Conservation (phyloP, 1,140 invertebrate genomes). For the Triops cancriformis region DNA sequence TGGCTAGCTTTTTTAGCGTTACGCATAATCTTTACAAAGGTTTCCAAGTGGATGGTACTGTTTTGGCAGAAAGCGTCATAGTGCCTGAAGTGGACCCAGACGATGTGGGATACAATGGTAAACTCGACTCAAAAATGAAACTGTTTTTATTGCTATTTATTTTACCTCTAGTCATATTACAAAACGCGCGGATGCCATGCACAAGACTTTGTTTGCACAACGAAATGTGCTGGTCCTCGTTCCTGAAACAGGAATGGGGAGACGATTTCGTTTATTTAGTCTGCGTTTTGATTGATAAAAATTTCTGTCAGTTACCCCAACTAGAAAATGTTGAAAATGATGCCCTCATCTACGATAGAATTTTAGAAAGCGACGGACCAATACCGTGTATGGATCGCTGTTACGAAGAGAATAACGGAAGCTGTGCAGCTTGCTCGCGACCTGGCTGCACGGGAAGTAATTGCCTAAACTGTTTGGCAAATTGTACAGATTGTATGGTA, state of each 20-base stretch:
- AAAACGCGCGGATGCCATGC: not conserved
- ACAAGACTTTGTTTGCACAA: not conserved
- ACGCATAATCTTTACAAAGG: not conserved
- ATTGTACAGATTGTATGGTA: not conserved
- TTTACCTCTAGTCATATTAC: not conserved
- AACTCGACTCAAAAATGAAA: not conserved
- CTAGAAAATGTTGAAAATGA: not conserved
- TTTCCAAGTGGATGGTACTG: not conserved
- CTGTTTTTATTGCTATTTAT: not conserved
- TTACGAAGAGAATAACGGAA: not conserved
- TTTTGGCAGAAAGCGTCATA: not conserved
- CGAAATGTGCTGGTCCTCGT: not conserved
- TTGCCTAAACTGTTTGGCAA: not conserved
- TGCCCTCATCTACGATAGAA: not conserved
- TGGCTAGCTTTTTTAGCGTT: not conserved
- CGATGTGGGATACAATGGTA: not conserved
- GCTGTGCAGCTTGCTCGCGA: not conserved
- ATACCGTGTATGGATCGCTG: not conserved
- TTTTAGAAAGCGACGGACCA: not conserved
- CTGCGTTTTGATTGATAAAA: not conserved
- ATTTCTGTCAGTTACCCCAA: not conserved
- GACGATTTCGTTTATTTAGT: not conserved
- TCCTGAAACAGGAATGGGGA: not conserved
- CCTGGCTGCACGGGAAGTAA: not conserved
- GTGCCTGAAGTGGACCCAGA: not conserved